These are phyloP conservation scores for Hyposmocoma kahamanoa DNA, from an alignment of 1,140 invertebrate genomes.

Conservation along the genomic window DNA sequence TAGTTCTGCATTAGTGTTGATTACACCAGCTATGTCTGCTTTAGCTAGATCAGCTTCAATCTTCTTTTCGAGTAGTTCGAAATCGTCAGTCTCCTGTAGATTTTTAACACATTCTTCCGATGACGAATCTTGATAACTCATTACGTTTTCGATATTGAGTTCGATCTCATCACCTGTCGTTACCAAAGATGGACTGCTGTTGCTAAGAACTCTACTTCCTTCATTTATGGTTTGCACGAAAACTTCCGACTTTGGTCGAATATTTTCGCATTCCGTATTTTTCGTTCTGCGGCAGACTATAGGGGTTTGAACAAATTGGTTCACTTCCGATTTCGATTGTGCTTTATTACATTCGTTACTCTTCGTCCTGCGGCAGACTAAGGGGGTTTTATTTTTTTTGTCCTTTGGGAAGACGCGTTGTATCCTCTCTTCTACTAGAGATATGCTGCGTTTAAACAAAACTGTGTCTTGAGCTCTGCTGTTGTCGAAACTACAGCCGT, in stretches of 20 bases:
- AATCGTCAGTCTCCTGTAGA: conserved; percentile 46
- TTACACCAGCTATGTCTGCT: conserved; percentile 16
- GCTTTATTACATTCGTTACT: conserved; percentile 18
- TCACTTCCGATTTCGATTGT: conserved; percentile 35
- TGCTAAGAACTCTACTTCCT: conserved; percentile 39
- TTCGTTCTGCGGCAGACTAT: too few relatives aligned
- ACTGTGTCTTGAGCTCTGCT: conserved; percentile 40
- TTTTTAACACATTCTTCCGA: conserved; percentile 57
- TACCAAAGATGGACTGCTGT: conserved; percentile 43
- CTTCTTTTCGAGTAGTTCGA: conserved; percentile 47
- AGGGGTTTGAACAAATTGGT: conserved; percentile 20
- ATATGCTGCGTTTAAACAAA: conserved; percentile 56
- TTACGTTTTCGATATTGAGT: conserved; percentile 55
- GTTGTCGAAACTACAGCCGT: conserved; percentile 21
- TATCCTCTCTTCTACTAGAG: conserved; percentile 51
- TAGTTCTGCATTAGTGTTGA: conserved; percentile 50
- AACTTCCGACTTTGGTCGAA: conserved; percentile 38
- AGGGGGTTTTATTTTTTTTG: conserved; percentile 20
- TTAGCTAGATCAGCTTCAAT: conserved; percentile 52
- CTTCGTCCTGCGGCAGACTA: conserved; percentile 14
- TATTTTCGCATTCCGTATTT: neutral
- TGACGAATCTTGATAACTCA: conserved; percentile 62
- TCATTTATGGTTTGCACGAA: conserved; percentile 28
- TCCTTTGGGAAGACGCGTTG: conserved; percentile 47
- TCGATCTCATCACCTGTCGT: conserved; percentile 42